Evolutionary conservation across 2,113 vertebrate species (phyloP), one percentile per base, ranked within the genome.

Genomic region (Pelusios castaneus): DNA sequence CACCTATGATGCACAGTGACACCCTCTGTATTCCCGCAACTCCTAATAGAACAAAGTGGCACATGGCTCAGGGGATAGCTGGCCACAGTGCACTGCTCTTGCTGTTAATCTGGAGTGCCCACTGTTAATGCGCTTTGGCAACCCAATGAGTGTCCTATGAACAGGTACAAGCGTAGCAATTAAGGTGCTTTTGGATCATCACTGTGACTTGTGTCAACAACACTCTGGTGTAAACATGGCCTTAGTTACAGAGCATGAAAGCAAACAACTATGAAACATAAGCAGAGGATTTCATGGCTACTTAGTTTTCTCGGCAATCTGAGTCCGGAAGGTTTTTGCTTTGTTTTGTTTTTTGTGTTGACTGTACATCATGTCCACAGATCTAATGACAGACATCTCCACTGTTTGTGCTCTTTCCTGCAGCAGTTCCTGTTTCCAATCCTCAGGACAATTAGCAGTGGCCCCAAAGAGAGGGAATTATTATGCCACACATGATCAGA

Each of bases 381-480:
- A 41, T 85, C 79, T 95, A 76, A 91, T 60, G 79, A 47, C 22
- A 81, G 58, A 19, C 31, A 87, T 6, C 27, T 84, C 55, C 82
- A 92, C 17, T 91, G 82, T 87, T 93, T 90, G 76, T 94, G 43
- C 77, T 95, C 93, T 25, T 70, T 89, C 84, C 94, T 34, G 34
- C 31, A 47, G 90, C 43, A 51, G 83, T 13, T 85, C 82, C 52
- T 92, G 89, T 88, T 47, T 58, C 84, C 52, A 63, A 0, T 79
- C 91, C 49, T 49, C 43, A 3, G 25, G 0, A 16, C 3, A 38
- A 17, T 84, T n/a, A n/a, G 17, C 31, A n/a, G 29, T 34, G 19
- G 34, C n/a, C 63, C 54, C 76, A 84, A 82, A 58, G 45, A 47
- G 29, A 82, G 80, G 55, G 2, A 5, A 25, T 2, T 47, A 73